Evolutionary conservation across 2,113 vertebrate genomes (phyloP), one percentile per base, ranked within the genome.

Genomic region (Myiagra hebetior): DNA sequence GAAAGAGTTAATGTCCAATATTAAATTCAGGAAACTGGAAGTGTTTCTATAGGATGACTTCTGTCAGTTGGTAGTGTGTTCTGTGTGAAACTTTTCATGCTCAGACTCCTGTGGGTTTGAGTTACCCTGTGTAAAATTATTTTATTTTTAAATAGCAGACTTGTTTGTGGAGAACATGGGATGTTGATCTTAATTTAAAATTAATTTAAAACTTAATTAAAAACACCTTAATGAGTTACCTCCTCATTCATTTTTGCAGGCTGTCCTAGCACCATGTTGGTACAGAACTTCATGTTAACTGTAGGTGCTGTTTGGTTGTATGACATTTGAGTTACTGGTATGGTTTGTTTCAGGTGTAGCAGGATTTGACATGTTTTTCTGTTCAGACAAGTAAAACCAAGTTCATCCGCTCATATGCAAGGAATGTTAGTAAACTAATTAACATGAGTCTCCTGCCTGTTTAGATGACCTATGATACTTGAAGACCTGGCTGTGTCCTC

Each of bases 401-500:
- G 12, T 73, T 85, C 0, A 0, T 47, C 28, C 87, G 39, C 30
- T 37, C 8, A 27, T 83, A 70, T 72, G 30, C 21, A 30, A 64
- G 23, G 6, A 72, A 22, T 87, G 37, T 44, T 69, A n/a, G 11
- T 60, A 56, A 80, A 85, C 30, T 41, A 46, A 13, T 47, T 39
- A 50, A 35, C 3, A 6, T 37, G 41, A n/a, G 5, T 62, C 37
- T 57, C 18, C 18, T 39, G 10, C 4, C 0, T 77, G 23, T 83
- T 74, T 93, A 49, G 9, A n/a, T 78, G n/a, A 41, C 12, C n/a
- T 86, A 3, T 0, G 3, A 4, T 31, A 3, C 26, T 3, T 23
- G 24, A 59, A 85, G 31, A 57, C 20, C 30, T n/a, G 47, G 2
- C 28, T 74, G 24, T 31, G 33, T 65, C 21, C 4, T 67, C 24